Base-by-base conservation (phyloP, 2,113 vertebrate species). In the Bubo blakistoni region DNA sequence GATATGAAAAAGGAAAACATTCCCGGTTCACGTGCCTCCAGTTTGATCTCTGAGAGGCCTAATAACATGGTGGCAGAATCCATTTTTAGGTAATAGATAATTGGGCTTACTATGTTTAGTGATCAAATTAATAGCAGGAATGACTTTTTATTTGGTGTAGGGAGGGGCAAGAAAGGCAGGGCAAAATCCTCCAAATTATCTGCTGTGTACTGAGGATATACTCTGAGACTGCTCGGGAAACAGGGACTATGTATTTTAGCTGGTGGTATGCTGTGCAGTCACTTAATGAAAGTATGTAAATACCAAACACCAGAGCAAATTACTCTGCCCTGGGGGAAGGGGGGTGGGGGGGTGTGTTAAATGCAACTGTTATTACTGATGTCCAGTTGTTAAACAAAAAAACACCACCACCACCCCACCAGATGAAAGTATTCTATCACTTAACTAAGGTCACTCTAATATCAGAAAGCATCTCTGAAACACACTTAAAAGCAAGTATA, bases 71-170 rank as follows among this genome's bases (percentile, higher is more conserved):
- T 47, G 52, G 80, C 49, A 87, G 72, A 79, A 85, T n/a, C 54
- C 34, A 69, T 84, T 91, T 95, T 89, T 61, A 91, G 73, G n/a
- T 57, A 94, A 84, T 55, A n/a, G 49, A 54, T 80, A 93, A 95
- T 14, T 70, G 0, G 8, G 14, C 13, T 81, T 91, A 78, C 49
- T 80, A 21, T 74, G 52, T 71, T 92, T 81, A 92, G 44, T 20
- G 21, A 87, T 89, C 70, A 86, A 86, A 92, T 81, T 55, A 79
- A 88, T 6, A 80, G 40, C 58, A 80, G 54, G 54, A 94, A 16
- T 54, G 9, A 52, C 42, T 63, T 87, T 83, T 91, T 88, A 78
- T 62, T 76, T 42, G 29, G 42, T 74, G 22, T 58, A 77, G 14
- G 38, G 42, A 85, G 11, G 22, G 32, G 22, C 63, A 44, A 85